Conservation (phyloP, 2,888 invertebrate species). For the Cataglyphis livida region DNA sequence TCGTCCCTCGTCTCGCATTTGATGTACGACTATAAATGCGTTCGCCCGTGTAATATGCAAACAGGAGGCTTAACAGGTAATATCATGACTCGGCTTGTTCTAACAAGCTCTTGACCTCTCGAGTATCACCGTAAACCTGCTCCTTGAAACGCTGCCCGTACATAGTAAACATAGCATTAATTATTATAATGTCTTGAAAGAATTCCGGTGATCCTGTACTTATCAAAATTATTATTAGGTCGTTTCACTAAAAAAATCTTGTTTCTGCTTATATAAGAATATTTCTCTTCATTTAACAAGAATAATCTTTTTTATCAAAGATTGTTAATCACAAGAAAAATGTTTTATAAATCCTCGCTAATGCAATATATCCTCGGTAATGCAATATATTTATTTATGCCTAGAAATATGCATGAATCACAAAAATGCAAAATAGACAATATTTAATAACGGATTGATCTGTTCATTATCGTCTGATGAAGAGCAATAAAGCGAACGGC, state of each 20-base stretch:
- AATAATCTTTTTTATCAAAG: not conserved
- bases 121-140: slow-evolving; percentile 46
- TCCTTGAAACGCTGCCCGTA: slow-evolving; percentile 25
- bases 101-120: slow-evolving; percentile 49
- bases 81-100: slow-evolving; percentile 56
- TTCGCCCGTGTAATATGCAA: slow-evolving; percentile 48
- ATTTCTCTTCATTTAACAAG: not conserved
- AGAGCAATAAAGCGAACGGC: slow-evolving; percentile 8
- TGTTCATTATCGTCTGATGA: not conserved
- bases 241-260: not conserved
- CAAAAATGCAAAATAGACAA: not conserved
- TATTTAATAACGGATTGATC: not conserved
- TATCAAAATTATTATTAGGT: not conserved
- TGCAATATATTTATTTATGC: not conserved
- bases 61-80: slow-evolving; percentile 64
- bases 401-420: not conserved
- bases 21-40: slow-evolving; percentile 59
- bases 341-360: not conserved
- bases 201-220: slow-evolving; percentile 22
- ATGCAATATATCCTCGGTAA: too few species aligned
- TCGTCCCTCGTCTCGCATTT: slow-evolving; percentile 45
- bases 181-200: not conserved
- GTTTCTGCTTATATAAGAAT: slow-evolving; percentile 18
- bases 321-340: not conserved
- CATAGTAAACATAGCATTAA: slow-evolving; percentile 16